Conservation (phyloP, 2,113 vertebrate genomes). For the Malaclemys terrapin region DNA sequence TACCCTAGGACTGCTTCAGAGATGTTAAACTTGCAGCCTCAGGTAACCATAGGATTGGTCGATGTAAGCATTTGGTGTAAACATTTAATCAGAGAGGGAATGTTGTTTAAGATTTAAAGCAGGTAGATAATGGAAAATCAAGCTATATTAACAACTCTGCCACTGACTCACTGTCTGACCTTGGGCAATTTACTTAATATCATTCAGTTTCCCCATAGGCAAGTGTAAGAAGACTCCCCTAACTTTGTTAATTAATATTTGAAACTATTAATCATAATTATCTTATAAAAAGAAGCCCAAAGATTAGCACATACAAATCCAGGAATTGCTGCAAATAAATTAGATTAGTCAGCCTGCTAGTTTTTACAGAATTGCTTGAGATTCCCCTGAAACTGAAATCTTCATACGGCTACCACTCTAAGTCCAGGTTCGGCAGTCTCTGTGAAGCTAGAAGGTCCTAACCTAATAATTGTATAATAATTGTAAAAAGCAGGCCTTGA, state of each 20-base stretch:
- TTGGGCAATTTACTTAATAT: conserved; percentile 13
- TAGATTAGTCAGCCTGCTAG: not conserved
- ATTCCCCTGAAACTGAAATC: not conserved
- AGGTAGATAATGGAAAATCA: not conserved
- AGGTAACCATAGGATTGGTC: not conserved
- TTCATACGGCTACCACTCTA: not conserved
- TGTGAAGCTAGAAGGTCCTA: not conserved
- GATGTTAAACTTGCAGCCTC: not conserved
- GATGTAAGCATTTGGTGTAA: not conserved
- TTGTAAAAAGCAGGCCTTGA: not conserved
- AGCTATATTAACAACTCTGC: accelerated
- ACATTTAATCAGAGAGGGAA: not conserved
- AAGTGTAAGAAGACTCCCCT: conserved; percentile 9
- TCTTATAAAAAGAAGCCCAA: conserved; percentile 1
- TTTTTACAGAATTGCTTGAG: not conserved
- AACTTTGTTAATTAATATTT: conserved; percentile 15
- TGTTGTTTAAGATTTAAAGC: not conserved
- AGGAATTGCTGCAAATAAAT: not conserved
- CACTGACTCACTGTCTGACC: not conserved
- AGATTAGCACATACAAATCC: not conserved
- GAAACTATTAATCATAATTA: conserved; percentile 15
- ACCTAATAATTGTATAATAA: not conserved
- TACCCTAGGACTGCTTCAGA: not conserved
- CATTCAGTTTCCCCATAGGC: not conserved
- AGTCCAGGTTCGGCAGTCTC: not conserved